A percentile compares a stretch with the other conserved stretches of the same genome.
Conservation (phyloP, 2,113 vertebrate species). For the Colossoma macropomum region DNA sequence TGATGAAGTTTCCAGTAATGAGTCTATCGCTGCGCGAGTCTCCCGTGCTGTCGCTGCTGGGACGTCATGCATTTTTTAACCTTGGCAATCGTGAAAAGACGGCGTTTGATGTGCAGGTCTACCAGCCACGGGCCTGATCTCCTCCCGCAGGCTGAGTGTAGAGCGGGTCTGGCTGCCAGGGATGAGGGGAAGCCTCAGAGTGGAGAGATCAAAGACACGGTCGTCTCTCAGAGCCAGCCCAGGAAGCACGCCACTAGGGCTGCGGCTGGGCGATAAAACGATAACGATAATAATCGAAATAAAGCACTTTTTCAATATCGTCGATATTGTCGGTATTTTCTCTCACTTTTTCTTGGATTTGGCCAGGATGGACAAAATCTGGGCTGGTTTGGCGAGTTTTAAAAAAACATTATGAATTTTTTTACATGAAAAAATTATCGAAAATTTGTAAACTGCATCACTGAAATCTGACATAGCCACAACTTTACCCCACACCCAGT, state of each 20-base stretch:
- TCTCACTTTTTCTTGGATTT: too few relatives aligned
- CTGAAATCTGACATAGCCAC: too few relatives aligned
- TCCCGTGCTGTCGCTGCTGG: neutral
- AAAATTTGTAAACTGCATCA: too few relatives aligned
- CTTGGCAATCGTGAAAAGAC: neutral
- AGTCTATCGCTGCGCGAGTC: neutral
- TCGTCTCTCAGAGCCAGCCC: neutral
- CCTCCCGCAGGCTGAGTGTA: neutral
- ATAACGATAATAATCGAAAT: too few relatives aligned
- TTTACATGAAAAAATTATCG: too few relatives aligned
- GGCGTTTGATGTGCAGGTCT: neutral
- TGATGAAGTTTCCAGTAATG: constrained; percentile 32
- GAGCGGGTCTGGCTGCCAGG: neutral
- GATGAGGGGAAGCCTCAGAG: neutral
- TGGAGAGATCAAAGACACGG: neutral
- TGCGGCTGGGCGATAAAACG: neutral
- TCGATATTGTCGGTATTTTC: too few relatives aligned
- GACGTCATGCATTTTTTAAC: constrained; percentile 11
- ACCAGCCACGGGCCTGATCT: neutral
- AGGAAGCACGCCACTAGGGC: neutral
- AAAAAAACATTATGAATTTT: too few relatives aligned
- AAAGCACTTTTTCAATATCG: too few relatives aligned
- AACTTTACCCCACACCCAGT: too few relatives aligned
- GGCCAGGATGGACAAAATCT: too few relatives aligned
- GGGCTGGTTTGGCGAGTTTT: too few relatives aligned